phyloP scores from a whole-genome alignment of 2,113 vertebrate genomes.

The Orthochromis indermauri region DNA sequence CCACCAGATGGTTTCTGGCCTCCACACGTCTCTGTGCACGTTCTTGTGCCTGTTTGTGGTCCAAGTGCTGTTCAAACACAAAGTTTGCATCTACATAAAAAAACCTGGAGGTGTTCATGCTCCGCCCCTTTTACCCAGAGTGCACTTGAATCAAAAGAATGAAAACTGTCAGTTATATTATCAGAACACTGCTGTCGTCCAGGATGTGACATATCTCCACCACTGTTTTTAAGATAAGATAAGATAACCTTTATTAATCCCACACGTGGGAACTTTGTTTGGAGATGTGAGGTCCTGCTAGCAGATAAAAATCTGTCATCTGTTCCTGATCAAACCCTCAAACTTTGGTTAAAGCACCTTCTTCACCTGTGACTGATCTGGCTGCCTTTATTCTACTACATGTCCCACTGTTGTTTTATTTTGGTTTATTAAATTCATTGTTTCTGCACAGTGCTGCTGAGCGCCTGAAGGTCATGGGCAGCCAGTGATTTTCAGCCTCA shows the following conservation, averaged over 20 bases:
- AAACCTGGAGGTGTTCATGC: not conserved
- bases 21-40: not conserved
- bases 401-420: not conserved
- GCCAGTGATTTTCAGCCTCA: not conserved
- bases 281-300: not conserved
- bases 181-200: not conserved
- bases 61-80: not conserved
- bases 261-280: not conserved
- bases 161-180: not conserved
- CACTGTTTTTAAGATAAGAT: not conserved
- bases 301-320: not conserved
- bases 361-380: not conserved
- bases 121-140: not conserved
- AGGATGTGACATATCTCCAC: not conserved
- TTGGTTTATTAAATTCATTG: not conserved
- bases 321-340: not conserved
- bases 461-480: not conserved
- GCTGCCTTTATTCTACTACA: not conserved
- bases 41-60: not conserved
- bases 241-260: not conserved
- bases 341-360: not conserved
- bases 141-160: not conserved
- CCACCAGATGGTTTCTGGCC: not conserved
- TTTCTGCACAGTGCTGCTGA: not conserved
- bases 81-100: not conserved